Evolutionary conservation across 2,797 vertebrate genomes (phyloP).

Genomic region (Alcedo quadribrachys): DNA sequence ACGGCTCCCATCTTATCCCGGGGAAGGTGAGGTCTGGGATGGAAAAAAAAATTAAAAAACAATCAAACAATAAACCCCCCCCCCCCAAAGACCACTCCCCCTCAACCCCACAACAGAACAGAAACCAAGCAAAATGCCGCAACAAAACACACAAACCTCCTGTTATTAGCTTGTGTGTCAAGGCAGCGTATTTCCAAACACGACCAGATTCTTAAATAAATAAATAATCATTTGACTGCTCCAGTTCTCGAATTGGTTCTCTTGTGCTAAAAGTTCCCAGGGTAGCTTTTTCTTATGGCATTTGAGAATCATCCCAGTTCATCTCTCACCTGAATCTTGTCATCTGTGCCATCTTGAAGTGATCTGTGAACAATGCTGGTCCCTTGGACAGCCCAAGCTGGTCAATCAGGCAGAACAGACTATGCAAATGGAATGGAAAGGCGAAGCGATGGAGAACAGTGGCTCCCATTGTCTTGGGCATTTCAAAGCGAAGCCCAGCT

Average conservation of each 20-base stretch:
- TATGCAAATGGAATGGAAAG: slow-evolving; percentile 84
- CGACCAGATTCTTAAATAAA: background rate
- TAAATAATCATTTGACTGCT: background rate
- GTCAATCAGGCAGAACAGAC: slow-evolving; percentile 87
- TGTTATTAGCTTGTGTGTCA: background rate
- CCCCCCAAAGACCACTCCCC: background rate
- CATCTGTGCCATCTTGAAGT: slow-evolving; percentile 82
- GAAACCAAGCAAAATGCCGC: background rate
- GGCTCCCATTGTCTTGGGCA: slow-evolving; percentile 81
- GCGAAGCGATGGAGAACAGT: slow-evolving; percentile 81
- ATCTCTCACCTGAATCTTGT: slow-evolving; percentile 85
- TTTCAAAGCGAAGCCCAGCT: slow-evolving; percentile 86
- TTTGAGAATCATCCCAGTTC: slow-evolving; percentile 72
- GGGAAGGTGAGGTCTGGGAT: background rate
- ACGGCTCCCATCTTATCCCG: background rate
- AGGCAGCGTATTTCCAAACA: background rate
- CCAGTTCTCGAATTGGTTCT: background rate
- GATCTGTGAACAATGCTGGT: slow-evolving; percentile 83
- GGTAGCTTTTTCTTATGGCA: slow-evolving; percentile 48
- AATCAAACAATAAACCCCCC: too few species aligned
- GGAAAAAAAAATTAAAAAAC: background rate
- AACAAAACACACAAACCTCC: background rate
- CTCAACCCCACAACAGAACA: background rate
- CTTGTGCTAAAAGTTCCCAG: slow-evolving; percentile 63
- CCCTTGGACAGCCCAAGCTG: slow-evolving; percentile 77